Base-by-base conservation (phyloP, 1,140 invertebrate genomes). In the Apis laboriosa region DNA sequence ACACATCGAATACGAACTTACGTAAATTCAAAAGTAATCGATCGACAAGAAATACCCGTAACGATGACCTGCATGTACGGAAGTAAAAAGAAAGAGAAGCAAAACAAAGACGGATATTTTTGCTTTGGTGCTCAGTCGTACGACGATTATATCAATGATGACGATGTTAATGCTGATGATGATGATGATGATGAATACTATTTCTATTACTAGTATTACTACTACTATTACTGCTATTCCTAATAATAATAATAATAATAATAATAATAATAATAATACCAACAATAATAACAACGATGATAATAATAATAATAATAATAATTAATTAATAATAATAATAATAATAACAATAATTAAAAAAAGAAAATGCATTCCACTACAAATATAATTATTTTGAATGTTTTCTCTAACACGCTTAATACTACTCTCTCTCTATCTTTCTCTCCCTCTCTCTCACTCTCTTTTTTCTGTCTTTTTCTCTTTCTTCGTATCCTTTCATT, bases 341-440 rank as follows among this genome's bases (percentile, higher is more conserved):
- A 67, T 74, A 63, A 84, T 43, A 79, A 71, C 21, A 68, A 70
- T 78, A 79, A 80, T 84, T 70, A 21, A 68, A 76, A 84, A 82
- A 85, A 85, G 81, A 77, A 90, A 90, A 90, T 89, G 90, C 89
- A 90, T 90, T 76, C 85, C 56, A 89, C 79, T 88, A 76, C 84
- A 87, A 60, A 34, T 71, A 51, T 66, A 83, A 85, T 72, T 49
- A 56, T 34, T 80, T 76, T 63, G 64, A 75, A 77, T 61, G 51
- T 70, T 61, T 72, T 87, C 56, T 53, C 49, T 21, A 43, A 43
- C 34, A 43, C 34, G 34, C 34, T 43, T 43, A 43, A 43, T 7
- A 43, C 34, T 43, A 43, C 34, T 19, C 19, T 49, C 49, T 19
- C 61, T 76, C 28, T 56, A 83, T 64, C n/a, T 58, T 80, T 82